Percentiles rank a stretch among this genome's conserved stretches.
Conservation (phyloP, 2,888 invertebrate genomes). For the Caenorhabditis sp. region DNA sequence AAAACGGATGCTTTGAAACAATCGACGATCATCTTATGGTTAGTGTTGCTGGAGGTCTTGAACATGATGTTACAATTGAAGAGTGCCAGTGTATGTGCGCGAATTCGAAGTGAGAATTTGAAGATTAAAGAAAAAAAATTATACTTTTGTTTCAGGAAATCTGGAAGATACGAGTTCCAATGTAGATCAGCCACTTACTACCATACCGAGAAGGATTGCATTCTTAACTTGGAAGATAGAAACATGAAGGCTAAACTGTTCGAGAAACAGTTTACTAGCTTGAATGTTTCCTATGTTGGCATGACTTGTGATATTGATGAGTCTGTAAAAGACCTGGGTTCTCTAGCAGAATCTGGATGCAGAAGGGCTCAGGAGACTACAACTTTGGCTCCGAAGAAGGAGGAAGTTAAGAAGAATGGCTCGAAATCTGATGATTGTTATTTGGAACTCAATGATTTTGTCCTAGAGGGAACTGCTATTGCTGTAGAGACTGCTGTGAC, state of each 20-base stretch:
- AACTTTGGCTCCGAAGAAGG: conserved; percentile 8
- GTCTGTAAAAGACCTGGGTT: conserved; percentile 27
- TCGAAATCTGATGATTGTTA: conserved; percentile 77
- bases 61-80: conserved; percentile 78
- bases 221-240: conserved; percentile 79
- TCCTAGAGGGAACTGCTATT: conserved; percentile 80
- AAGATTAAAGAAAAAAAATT: no score
- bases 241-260: conserved; percentile 63
- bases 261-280: conserved; percentile 61
- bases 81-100: conserved; percentile 83
- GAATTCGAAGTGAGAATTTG: conserved; percentile 78
- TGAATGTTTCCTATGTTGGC: conserved; percentile 76
- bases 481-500: conserved; percentile 77
- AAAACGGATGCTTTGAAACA: conserved; percentile 74
- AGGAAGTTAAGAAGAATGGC: conserved; percentile 41
- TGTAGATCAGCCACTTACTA: conserved; percentile 83
- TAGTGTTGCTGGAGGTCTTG: conserved; percentile 80
- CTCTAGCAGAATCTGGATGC: conserved; percentile 22
- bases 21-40: conserved; percentile 75
- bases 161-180: conserved; percentile 81
- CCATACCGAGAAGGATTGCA: conserved; percentile 79
- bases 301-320: conserved; percentile 71
- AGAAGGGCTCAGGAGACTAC: conserved; percentile 14
- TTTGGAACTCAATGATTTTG: conserved; percentile 78
- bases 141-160: no score